A percentile compares a stretch with the other conserved stretches of the same genome.
Evolutionary conservation across 2,113 vertebrate species (phyloP).

Genomic region (Mobula birostris): DNA sequence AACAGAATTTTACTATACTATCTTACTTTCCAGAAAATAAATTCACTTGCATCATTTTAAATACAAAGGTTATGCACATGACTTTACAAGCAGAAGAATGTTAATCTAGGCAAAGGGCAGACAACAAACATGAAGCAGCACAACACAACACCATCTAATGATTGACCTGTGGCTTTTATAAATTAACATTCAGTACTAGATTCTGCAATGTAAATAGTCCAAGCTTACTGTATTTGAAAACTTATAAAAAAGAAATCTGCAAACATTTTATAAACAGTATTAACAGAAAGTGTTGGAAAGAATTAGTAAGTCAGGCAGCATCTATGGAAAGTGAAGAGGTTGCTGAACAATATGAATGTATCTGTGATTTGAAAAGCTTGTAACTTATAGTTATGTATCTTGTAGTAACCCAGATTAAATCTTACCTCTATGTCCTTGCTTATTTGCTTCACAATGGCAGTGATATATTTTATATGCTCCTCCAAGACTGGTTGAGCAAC

Average conservation of each 20-base stretch:
- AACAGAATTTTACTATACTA: too few relatives aligned
- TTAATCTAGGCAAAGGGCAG: not conserved
- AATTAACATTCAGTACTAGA: not conserved
- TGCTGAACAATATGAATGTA: too few relatives aligned
- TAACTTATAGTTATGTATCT: constrained; percentile 10
- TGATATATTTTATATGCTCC: constrained; percentile 68
- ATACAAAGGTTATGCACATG: too few relatives aligned
- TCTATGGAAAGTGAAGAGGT: too few relatives aligned
- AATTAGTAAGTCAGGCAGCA: too few relatives aligned
- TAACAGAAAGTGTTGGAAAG: too few relatives aligned
- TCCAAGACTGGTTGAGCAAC: constrained; percentile 63
- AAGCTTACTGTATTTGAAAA: not conserved
- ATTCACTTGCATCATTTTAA: too few relatives aligned
- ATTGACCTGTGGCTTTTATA: not conserved
- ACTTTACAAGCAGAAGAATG: not conserved
- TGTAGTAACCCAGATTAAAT: not conserved
- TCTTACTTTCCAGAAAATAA: too few relatives aligned
- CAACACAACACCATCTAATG: too few relatives aligned
- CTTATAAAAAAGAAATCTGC: not conserved
- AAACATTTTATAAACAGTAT: not conserved
- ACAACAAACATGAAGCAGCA: not conserved
- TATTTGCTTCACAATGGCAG: constrained; percentile 62
- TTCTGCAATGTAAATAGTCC: not conserved
- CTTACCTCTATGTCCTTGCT: constrained; percentile 67
- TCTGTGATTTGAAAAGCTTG: not conserved